Evolutionary conservation across 2,888 invertebrate genomes (phyloP).

Genomic region (Drosophila mimica): DNA sequence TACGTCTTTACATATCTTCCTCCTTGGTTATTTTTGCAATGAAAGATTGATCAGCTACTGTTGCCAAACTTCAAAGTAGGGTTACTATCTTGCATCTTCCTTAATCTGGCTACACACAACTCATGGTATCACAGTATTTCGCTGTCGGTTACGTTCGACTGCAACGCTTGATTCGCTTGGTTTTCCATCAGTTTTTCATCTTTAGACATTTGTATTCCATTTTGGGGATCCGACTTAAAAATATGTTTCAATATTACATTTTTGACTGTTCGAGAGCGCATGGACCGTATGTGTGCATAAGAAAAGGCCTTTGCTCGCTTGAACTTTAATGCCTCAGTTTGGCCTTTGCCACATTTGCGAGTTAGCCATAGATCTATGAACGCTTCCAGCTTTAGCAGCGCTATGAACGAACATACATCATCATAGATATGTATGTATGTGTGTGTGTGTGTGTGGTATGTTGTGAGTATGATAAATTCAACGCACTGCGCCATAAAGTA

Average conservation of each 20-base stretch:
- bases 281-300: conserved; percentile 29
- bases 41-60: too few relatives aligned
- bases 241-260: conserved; percentile 34
- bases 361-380: conserved; percentile 7
- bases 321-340: conserved; percentile 50
- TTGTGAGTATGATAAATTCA: conserved; percentile 48
- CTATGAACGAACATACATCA: not conserved
- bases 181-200: conserved; percentile 10
- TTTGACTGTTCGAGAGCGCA: conserved; percentile 14
- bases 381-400: not conserved
- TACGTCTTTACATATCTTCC: too few relatives aligned
- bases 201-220: not conserved
- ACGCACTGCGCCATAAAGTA: conserved; percentile 75
- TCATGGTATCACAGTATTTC: too few relatives aligned
- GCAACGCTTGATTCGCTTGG: too few relatives aligned
- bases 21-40: too few relatives aligned
- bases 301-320: conserved; percentile 28
- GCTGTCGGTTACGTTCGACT: too few relatives aligned
- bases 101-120: too few relatives aligned
- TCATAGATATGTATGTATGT: not conserved
- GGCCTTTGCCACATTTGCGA: conserved; percentile 27
- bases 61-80: too few relatives aligned
- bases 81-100: too few relatives aligned
- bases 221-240: conserved; percentile 29
- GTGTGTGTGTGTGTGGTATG: not conserved